These are phyloP conservation scores for Scaptomyza montana DNA, from an alignment of 1,140 invertebrate species.

Conservation along the genomic window DNA sequence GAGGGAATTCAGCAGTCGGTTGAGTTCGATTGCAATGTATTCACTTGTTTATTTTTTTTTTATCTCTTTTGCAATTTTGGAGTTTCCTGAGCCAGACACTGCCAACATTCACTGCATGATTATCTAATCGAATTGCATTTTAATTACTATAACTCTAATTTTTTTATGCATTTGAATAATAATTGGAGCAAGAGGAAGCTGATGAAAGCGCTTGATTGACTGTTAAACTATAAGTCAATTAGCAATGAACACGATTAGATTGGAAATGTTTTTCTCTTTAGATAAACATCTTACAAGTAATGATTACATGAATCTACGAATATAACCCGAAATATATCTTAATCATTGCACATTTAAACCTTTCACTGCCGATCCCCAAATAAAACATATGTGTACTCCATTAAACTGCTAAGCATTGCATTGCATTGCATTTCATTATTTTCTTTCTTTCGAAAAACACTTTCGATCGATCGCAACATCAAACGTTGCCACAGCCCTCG, in stretches of 20 bases:
- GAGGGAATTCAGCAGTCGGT: too few species aligned
- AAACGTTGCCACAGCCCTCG: slow-evolving; percentile 24
- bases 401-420: slow-evolving; percentile 13
- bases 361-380: slow-evolving; percentile 27
- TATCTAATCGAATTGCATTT: slow-evolving; percentile 50
- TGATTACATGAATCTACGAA: neutral
- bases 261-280: slow-evolving; percentile 7
- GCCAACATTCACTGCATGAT: slow-evolving; percentile 40
- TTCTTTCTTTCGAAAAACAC: too few species aligned
- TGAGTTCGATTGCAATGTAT: too few species aligned
- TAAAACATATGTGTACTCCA: neutral
- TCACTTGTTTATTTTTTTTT: slow-evolving; percentile 1
- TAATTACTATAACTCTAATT: slow-evolving; percentile 34
- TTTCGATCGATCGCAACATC: slow-evolving; percentile 1
- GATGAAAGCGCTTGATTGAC: slow-evolving; percentile 18
- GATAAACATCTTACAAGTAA: neutral
- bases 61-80: slow-evolving; percentile 31
- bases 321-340: neutral
- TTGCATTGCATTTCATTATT: neutral
- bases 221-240: slow-evolving; percentile 12
- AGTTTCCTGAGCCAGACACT: slow-evolving; percentile 41
- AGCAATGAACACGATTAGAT: neutral
- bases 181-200: slow-evolving; percentile 30
- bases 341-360: slow-evolving; percentile 7
- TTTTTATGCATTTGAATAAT: slow-evolving; percentile 32